A percentile compares a stretch with the other conserved stretches of the same genome.
phyloP scores from a whole-genome alignment of 2,888 invertebrate genomes.

The Halocaridina rubra region DNA sequence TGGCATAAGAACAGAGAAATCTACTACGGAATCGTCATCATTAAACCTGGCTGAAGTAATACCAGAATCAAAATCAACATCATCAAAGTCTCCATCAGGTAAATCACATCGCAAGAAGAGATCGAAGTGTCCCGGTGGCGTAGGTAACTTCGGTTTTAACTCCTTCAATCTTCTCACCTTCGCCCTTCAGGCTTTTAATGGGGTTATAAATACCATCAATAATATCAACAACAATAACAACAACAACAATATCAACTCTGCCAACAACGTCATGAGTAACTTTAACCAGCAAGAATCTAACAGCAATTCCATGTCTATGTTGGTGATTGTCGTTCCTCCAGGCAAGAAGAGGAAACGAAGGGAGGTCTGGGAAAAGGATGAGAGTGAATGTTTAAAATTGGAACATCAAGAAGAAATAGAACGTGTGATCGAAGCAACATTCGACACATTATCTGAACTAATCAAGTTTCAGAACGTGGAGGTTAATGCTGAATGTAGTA shows the following conservation, averaged over 20 bases:
- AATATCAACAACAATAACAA: conserved; percentile 52
- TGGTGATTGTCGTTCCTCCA: conserved; percentile 3
- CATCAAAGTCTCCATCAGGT: no score
- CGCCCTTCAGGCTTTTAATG: conserved; percentile 42
- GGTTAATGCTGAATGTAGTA: background rate
- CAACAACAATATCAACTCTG: conserved; percentile 29
- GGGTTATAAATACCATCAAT: conserved; percentile 46
- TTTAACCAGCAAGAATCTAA: conserved; percentile 41
- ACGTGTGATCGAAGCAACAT: conserved; percentile 7
- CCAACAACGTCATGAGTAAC: conserved; percentile 34
- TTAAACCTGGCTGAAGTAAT: background rate
- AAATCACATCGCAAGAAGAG: background rate
- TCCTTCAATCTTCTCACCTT: conserved; percentile 45
- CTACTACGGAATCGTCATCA: background rate
- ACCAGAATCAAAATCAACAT: no score
- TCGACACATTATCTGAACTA: conserved; percentile 9
- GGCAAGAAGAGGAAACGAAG: background rate
- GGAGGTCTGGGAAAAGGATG: conserved; percentile 18
- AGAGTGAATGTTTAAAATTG: background rate
- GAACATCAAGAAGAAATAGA: background rate
- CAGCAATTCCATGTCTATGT: conserved; percentile 34
- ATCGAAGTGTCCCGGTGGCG: conserved; percentile 18
- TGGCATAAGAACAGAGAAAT: background rate
- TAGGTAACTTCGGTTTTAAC: conserved; percentile 48
- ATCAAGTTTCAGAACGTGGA: background rate